Percentiles rank a stretch among this genome's conserved stretches.
phyloP scores from a whole-genome alignment of 2,113 vertebrate species.

The Gulo gulo region DNA sequence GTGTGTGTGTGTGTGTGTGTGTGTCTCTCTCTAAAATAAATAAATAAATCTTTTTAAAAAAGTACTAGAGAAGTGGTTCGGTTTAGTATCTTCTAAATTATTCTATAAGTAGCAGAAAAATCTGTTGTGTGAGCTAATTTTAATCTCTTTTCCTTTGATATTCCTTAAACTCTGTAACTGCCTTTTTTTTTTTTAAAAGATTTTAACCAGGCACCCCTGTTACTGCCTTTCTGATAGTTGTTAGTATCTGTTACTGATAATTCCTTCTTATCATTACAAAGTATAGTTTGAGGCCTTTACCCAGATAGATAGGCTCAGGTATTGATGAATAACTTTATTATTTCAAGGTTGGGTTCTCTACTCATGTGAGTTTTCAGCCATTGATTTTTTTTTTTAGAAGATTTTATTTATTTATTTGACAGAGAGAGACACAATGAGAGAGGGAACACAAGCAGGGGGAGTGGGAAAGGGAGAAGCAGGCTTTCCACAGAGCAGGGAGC shows the following conservation, averaged over 20 bases:
- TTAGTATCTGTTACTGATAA: background rate
- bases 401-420: too few species aligned
- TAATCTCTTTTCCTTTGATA: slow-evolving; percentile 14
- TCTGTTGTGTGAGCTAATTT: background rate
- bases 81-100: slow-evolving; percentile 14
- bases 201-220: background rate
- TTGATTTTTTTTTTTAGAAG: background rate
- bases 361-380: background rate
- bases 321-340: slow-evolving; percentile 32
- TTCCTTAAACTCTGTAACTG: background rate
- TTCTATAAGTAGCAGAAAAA: slow-evolving; percentile 17
- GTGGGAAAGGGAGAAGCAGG: too few species aligned
- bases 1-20: too few species aligned
- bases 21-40: background rate
- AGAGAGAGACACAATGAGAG: too few species aligned
- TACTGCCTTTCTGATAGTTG: background rate
- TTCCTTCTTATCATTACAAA: slow-evolving; percentile 11
- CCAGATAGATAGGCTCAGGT: background rate
- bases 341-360: slow-evolving; percentile 6
- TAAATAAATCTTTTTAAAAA: background rate
- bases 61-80: background rate
- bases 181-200: background rate
- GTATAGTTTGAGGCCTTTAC: slow-evolving; percentile 4
- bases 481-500: too few species aligned
- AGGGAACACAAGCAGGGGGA: too few species aligned